Conservation (phyloP, 2,888 invertebrate species). For the Ectemnius lituratus region DNA sequence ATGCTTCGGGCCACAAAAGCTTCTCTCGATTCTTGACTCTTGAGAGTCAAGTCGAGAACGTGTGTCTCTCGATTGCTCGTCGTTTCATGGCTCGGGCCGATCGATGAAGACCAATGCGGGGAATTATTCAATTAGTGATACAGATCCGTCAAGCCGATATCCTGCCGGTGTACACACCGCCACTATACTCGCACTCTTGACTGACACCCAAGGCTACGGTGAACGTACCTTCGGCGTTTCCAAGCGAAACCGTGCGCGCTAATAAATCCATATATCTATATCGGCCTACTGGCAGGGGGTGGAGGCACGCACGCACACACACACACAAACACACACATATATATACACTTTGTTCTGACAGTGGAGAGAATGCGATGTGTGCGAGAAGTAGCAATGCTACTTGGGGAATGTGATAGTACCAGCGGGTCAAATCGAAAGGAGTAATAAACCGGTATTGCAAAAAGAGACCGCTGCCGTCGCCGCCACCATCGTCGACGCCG, state of each 20-base stretch:
- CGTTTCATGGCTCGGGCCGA: slow-evolving; percentile 2
- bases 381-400: too few species aligned
- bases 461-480: too few species aligned
- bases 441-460: too few species aligned
- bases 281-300: slow-evolving; percentile 29
- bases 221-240: slow-evolving; percentile 16
- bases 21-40: too few species aligned
- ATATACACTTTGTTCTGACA: not conserved
- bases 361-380: slow-evolving; percentile 19
- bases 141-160: slow-evolving; percentile 24
- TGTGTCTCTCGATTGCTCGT: too few species aligned
- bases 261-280: slow-evolving; percentile 34
- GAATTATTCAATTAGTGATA: slow-evolving; percentile 35
- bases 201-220: slow-evolving; percentile 31
- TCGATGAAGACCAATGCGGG: slow-evolving; percentile 14
- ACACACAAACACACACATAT: too few species aligned
- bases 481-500: too few species aligned
- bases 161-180: not conserved
- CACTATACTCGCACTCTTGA: slow-evolving; percentile 31
- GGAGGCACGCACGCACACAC: slow-evolving; percentile 23
- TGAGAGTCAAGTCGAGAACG: too few species aligned
- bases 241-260: slow-evolving; percentile 9
- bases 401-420: slow-evolving; percentile 9
- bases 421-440: too few species aligned
- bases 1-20: too few species aligned